Conservation (phyloP, 2,888 invertebrate genomes). For the Dermolepida albohirtum region DNA sequence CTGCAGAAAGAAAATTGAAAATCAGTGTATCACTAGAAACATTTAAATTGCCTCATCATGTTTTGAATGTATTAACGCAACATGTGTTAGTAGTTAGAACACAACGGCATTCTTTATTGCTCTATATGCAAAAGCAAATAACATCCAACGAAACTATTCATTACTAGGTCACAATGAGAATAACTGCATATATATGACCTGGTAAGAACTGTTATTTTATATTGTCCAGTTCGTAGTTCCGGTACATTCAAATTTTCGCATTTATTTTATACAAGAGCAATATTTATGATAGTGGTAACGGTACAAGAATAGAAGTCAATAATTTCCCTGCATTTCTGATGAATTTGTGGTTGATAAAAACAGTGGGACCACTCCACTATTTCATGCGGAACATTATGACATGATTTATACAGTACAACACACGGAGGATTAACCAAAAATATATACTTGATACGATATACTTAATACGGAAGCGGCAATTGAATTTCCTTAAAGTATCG, state of each 20-base stretch:
- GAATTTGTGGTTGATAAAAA: too few relatives aligned
- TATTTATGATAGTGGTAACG: background rate
- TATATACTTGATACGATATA: too few relatives aligned
- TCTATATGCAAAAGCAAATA: slow-evolving; percentile 36
- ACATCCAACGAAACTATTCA: slow-evolving; percentile 21
- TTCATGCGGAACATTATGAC: too few relatives aligned
- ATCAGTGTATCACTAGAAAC: background rate
- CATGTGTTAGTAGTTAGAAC: slow-evolving; percentile 30
- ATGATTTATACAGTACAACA: too few relatives aligned
- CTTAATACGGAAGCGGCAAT: too few relatives aligned
- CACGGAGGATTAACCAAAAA: too few relatives aligned
- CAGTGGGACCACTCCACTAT: too few relatives aligned
- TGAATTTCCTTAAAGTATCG: too few relatives aligned
- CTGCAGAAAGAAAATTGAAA: too few relatives aligned
- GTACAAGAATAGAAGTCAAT: too few relatives aligned
- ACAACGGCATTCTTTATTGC: slow-evolving; percentile 34
- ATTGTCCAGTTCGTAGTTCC: slow-evolving; percentile 34
- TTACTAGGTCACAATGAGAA: slow-evolving; percentile 23
- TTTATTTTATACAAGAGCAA: slow-evolving; percentile 5
- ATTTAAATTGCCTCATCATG: slow-evolving; percentile 23
- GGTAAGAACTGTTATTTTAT: slow-evolving; percentile 35
- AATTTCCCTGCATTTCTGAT: too few relatives aligned
- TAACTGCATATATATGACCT: slow-evolving; percentile 35
- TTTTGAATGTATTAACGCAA: slow-evolving; percentile 25
- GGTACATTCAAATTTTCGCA: slow-evolving; percentile 7